These are phyloP conservation scores for Cebidichthys violaceus DNA, from an alignment of 2,113 vertebrate genomes.

Conservation along the genomic window DNA sequence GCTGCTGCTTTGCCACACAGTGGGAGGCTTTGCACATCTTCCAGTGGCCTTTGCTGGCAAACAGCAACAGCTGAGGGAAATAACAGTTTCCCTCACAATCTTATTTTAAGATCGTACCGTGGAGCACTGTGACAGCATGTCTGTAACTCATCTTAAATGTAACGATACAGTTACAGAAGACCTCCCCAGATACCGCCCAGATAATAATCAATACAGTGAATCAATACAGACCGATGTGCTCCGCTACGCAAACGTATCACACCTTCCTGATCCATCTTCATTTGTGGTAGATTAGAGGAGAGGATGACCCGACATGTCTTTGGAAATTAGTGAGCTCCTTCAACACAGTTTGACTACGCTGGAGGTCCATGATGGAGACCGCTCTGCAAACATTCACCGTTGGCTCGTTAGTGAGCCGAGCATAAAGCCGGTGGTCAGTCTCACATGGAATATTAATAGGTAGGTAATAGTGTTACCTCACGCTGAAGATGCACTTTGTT, in stretches of 20 bases:
- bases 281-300: slow-evolving; percentile 60
- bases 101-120: not conserved
- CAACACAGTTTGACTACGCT: slow-evolving; percentile 21
- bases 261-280: slow-evolving; percentile 75
- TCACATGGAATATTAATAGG: too few species aligned
- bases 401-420: not conserved
- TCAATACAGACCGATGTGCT: slow-evolving; percentile 67
- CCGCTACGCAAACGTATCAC: slow-evolving; percentile 66
- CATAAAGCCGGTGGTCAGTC: too few species aligned
- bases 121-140: not conserved
- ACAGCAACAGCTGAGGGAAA: not conserved
- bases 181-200: not conserved
- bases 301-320: slow-evolving; percentile 25
- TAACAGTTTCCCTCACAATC: not conserved
- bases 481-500: not conserved
- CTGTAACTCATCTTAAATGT: not conserved
- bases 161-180: not conserved
- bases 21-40: not conserved
- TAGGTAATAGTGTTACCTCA: not conserved
- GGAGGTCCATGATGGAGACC: slow-evolving; percentile 2
- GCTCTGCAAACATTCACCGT: not conserved
- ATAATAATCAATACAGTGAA: slow-evolving; percentile 55
- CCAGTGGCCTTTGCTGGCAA: not conserved
- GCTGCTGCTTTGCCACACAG: slow-evolving; percentile 10
- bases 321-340: slow-evolving; percentile 54